phyloP scores from a whole-genome alignment of 2,888 invertebrate species.

The Perizoma affinitatum region DNA sequence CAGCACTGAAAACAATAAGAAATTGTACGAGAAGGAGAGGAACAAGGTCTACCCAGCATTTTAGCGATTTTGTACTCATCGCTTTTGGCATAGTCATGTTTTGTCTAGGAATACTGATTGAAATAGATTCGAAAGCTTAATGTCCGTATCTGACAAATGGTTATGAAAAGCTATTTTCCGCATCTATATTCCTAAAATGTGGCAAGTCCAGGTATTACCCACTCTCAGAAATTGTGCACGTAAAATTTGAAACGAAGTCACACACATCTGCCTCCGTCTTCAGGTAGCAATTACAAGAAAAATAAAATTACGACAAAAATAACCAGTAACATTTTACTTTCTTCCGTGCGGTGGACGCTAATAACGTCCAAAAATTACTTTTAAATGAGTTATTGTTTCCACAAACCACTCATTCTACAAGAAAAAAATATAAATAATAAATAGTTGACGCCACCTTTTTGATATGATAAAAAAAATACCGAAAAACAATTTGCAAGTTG shows the following conservation, averaged over 20 bases:
- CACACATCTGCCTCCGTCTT: slow-evolving; percentile 78
- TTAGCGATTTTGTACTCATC: no score
- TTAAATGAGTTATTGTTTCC: slow-evolving; percentile 55
- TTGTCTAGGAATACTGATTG: no score
- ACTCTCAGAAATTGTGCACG: slow-evolving; percentile 52
- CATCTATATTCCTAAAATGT: slow-evolving; percentile 3
- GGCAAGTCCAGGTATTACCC: slow-evolving; percentile 43
- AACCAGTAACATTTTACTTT: slow-evolving; percentile 58
- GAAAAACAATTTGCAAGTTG: no score
- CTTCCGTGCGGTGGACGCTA: slow-evolving; percentile 43
- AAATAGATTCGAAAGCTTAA: no score
- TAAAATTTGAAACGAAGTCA: slow-evolving; percentile 71
- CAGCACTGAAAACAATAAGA: no score
- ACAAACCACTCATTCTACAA: slow-evolving; percentile 18
- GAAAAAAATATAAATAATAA: slow-evolving; percentile 8
- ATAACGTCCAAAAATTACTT: slow-evolving; percentile 56
- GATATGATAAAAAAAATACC: not conserved
- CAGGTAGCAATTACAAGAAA: slow-evolving; percentile 71
- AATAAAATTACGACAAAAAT: slow-evolving; percentile 52
- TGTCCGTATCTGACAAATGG: not conserved
- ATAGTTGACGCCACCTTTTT: slow-evolving; percentile 9
- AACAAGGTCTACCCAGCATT: no score
- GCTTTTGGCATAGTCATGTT: no score
- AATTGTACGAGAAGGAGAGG: no score
- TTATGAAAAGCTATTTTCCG: slow-evolving; percentile 3